A percentile compares a stretch with the other conserved stretches of the same genome.
Evolutionary conservation across 2,888 invertebrate genomes (phyloP).

Genomic region (Urechis unicinctus): DNA sequence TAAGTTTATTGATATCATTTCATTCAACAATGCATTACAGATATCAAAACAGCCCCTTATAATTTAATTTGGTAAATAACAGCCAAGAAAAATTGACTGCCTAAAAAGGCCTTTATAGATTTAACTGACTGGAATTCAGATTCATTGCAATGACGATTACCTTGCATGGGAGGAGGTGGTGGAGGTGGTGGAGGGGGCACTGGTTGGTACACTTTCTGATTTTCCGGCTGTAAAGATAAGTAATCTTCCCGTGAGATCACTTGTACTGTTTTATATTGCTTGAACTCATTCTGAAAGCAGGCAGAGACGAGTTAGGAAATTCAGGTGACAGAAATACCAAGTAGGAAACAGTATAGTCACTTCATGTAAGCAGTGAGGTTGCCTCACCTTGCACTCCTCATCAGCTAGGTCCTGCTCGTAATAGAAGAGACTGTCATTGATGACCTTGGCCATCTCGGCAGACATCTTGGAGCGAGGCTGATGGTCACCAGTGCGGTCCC

Average conservation of each 20-base stretch:
- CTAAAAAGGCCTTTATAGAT: no score
- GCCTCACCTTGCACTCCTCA: conserved; percentile 37
- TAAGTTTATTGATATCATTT: no score
- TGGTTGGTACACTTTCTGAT: conserved; percentile 47
- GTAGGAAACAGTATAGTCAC: no score
- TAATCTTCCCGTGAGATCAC: conserved; percentile 83
- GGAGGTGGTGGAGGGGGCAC: conserved; percentile 74
- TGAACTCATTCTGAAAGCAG: conserved; percentile 7
- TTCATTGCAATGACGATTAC: no score
- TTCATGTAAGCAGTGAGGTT: no score
- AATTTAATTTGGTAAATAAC: no score
- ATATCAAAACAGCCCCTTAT: no score
- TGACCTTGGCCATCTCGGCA: conserved; percentile 87
- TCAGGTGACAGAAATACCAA: no score
- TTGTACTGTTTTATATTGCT: conserved; percentile 65
- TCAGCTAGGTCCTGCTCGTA: conserved; percentile 94
- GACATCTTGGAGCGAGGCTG: conserved; percentile 86
- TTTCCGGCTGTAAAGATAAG: conserved; percentile 63
- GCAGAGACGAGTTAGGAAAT: no score
- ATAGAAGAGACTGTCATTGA: conserved; percentile 91
- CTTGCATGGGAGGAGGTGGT: background rate
- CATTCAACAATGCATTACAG: no score
- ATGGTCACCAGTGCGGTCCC: conserved; percentile 86
- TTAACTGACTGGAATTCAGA: no score
- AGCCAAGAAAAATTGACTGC: no score